These are phyloP conservation scores for Microplitis deprimator DNA, from an alignment of 2,888 invertebrate species.

Conservation along the genomic window DNA sequence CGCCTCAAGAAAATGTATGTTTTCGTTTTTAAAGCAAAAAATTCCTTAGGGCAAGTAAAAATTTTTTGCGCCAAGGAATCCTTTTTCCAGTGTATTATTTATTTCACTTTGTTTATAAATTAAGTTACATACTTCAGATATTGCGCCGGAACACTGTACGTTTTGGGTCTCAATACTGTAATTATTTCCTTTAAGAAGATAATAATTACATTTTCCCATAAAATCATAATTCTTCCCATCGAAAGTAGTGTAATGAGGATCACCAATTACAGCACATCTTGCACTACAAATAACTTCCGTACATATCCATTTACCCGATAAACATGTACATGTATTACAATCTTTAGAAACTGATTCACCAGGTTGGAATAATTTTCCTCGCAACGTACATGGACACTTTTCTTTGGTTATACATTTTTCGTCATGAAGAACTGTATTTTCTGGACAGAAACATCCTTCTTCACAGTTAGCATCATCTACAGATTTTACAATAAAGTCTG, in stretches of 20 bases:
- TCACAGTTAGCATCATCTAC: constrained; percentile 74
- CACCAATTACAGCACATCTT: constrained; percentile 89
- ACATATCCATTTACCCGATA: constrained; percentile 85
- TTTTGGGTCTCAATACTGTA: constrained; percentile 86
- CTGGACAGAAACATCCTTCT: constrained; percentile 92
- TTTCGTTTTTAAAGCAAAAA: too few species aligned
- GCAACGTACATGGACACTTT: constrained; percentile 85
- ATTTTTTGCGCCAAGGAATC: too few species aligned
- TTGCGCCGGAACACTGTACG: constrained; percentile 84
- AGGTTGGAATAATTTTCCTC: constrained; percentile 81
- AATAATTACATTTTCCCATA: constrained; percentile 92
- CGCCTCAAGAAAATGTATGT: background rate
- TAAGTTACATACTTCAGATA: constrained; percentile 76
- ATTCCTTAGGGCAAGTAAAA: too few species aligned
- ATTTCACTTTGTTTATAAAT: background rate
- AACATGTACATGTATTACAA: constrained; percentile 88
- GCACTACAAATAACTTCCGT: constrained; percentile 84
- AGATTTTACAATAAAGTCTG: constrained; percentile 60
- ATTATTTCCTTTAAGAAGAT: constrained; percentile 80
- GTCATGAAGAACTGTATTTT: constrained; percentile 82
- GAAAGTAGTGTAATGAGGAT: constrained; percentile 93
- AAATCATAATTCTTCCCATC: constrained; percentile 90
- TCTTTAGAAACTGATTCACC: constrained; percentile 82
- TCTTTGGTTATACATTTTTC: constrained; percentile 81
- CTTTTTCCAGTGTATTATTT: background rate